A percentile compares a stretch with the other conserved stretches of the same genome.
phyloP scores from a whole-genome alignment of 2,113 vertebrate genomes.

The Callipepla californica region DNA sequence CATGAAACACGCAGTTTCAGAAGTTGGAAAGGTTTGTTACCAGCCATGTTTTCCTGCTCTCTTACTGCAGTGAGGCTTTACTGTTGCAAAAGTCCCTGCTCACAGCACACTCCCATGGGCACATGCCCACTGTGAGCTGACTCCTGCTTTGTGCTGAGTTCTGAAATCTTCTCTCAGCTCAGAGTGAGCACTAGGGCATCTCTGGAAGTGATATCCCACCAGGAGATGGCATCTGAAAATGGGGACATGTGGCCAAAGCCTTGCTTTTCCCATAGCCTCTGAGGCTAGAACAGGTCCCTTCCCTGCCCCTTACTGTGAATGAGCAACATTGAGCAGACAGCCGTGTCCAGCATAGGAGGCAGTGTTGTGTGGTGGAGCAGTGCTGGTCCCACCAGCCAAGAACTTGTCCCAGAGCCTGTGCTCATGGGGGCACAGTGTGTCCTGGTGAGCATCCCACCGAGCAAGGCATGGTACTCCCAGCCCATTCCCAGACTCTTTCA shows the following conservation, averaged over 20 bases:
- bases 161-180: not conserved
- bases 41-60: not conserved
- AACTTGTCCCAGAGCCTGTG: not conserved
- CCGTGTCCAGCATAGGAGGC: not conserved
- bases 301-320: not conserved
- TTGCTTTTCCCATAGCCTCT: not conserved
- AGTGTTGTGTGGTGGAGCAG: not conserved
- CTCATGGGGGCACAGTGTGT: rapidly evolving
- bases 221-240: not conserved
- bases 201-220: not conserved
- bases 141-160: not conserved
- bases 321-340: not conserved
- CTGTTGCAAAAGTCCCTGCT: not conserved
- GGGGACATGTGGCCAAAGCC: rapidly evolving
- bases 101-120: not conserved
- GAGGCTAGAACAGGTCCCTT: not conserved
- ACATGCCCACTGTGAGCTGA: not conserved
- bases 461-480: not conserved
- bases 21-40: not conserved
- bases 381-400: not conserved
- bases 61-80: not conserved
- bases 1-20: not conserved
- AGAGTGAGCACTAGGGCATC: not conserved
- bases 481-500: not conserved
- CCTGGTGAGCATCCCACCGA: not conserved